Conservation (phyloP, 2,797 vertebrate species). For the Bradypodion ventrale region DNA sequence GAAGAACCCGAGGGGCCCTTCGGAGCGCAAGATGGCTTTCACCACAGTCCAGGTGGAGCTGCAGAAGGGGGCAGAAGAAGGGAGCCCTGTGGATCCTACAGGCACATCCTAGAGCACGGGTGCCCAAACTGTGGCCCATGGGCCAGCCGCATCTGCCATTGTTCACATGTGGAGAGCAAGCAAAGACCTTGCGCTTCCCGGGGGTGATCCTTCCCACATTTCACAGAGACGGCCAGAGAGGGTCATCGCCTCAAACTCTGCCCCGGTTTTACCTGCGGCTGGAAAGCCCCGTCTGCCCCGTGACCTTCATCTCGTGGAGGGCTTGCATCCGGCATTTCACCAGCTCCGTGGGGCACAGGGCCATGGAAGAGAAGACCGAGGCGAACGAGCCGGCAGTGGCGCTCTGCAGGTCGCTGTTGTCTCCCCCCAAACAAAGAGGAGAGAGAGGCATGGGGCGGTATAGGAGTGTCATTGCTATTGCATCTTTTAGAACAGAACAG, state of each 20-base stretch:
- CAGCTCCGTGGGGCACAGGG: constrained; percentile 64
- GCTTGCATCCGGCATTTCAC: constrained; percentile 69
- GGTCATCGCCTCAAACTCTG: too few relatives aligned
- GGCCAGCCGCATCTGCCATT: too few relatives aligned
- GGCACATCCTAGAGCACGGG: too few relatives aligned
- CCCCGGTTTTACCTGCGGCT: constrained; percentile 31
- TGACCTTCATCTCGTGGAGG: constrained; percentile 57
- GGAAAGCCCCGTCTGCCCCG: constrained; percentile 42
- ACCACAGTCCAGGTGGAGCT: constrained; percentile 57
- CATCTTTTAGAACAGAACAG: too few relatives aligned
- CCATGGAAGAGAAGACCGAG: constrained; percentile 63
- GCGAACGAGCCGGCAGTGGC: constrained; percentile 60
- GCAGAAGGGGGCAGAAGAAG: neutral
- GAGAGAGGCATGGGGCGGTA: too few relatives aligned
- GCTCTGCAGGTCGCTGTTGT: constrained; percentile 60
- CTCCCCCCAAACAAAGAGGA: neutral
- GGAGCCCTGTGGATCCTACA: too few relatives aligned
- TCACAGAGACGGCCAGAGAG: too few relatives aligned
- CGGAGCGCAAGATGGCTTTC: constrained; percentile 31
- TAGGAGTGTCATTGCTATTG: too few relatives aligned
- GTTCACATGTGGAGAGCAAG: too few relatives aligned
- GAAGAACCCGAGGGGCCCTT: constrained; percentile 52
- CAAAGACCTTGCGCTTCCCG: too few relatives aligned
- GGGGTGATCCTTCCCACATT: too few relatives aligned
- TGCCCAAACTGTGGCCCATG: too few relatives aligned